Conservation (phyloP, 1,140 invertebrate genomes). For the Pomacea maculata region DNA sequence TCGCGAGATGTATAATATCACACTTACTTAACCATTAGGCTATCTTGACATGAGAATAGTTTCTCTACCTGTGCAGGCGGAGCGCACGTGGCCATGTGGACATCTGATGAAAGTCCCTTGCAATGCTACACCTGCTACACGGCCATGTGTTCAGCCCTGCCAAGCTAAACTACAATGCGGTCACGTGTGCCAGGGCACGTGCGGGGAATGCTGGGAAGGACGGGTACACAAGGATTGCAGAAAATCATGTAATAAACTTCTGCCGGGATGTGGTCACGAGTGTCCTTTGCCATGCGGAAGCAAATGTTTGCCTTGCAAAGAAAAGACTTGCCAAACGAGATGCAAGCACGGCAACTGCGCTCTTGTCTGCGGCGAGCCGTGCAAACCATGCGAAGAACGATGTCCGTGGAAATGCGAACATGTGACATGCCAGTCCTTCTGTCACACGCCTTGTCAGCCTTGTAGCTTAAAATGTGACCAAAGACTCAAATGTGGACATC, state of each 20-base stretch:
- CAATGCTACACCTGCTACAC: slow-evolving; percentile 26
- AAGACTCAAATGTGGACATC: slow-evolving; percentile 70
- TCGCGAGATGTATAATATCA: not conserved
- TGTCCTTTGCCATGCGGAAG: slow-evolving; percentile 48
- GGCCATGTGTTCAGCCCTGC: slow-evolving; percentile 34
- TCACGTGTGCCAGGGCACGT: slow-evolving; percentile 50
- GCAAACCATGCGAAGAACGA: slow-evolving; percentile 69
- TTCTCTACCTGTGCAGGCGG: slow-evolving; percentile 68
- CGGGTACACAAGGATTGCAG: slow-evolving; percentile 70
- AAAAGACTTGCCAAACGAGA: slow-evolving; percentile 69
- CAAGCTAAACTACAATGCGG: slow-evolving; percentile 39
- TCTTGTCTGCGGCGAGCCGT: slow-evolving; percentile 64
- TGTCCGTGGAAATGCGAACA: slow-evolving; percentile 67
- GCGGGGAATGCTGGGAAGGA: slow-evolving; percentile 69
- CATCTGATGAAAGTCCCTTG: slow-evolving; percentile 53
- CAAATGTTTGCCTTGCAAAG: slow-evolving; percentile 73
- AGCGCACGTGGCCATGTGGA: slow-evolving; percentile 55
- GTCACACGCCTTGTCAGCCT: slow-evolving; percentile 71
- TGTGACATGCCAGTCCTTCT: slow-evolving; percentile 69
- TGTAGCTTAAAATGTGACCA: slow-evolving; percentile 56
- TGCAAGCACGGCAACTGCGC: slow-evolving; percentile 73
- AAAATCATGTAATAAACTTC: slow-evolving; percentile 46
- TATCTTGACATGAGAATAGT: slow-evolving; percentile 66
- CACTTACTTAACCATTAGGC: too few relatives aligned
- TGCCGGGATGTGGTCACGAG: slow-evolving; percentile 61